Base-by-base conservation (phyloP, 2,113 vertebrate genomes). In the Lontra canadensis region DNA sequence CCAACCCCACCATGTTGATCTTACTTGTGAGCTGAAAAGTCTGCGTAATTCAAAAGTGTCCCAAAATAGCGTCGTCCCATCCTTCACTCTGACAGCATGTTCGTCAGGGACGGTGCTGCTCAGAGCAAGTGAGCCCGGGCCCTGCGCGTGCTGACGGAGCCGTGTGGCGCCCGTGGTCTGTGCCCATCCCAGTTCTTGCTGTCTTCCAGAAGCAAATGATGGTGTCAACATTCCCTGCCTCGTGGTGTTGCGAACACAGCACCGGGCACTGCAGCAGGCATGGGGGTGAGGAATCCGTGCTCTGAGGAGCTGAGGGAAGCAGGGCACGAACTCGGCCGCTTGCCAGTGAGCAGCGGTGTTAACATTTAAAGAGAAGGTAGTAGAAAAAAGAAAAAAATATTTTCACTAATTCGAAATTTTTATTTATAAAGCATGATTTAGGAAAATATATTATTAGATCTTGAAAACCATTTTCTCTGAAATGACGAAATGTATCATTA, bases 71-170 rank as follows among this genome's bases (percentile, higher is more conserved):
- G 36, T 49, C 34, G 4, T 13, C 17, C 57, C 13, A 3, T 87
- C n/a, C 7, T 55, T 86, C 12, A 42, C 67, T 80, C 36, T 49
- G 67, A 69, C 59, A 55, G 5, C 63, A n/a, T 11, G 17, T 42
- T 78, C 49, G 21, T 81, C 25, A 87, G 82, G 93, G 74, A 15
- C 15, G 23, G 21, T 55, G 4, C 76, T 88, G 57, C 81, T 73
- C 42, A 4, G 44, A 85, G 71, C 79, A 39, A 59, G 71, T 6
- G 6, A 39, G n/a, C 61, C 12, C 42, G 26, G 4, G 42, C 39
- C 1, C 0, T 26, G 78, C 49, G 1, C 34, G 2, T 1, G 34
- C 67, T 34, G 0, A 26, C 7, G 9, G 80, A 31, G 3, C 36
- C 10, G 15, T 15, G 4, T 0, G 36, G 67, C 31, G 84, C 67